Evolutionary conservation across 2,113 vertebrate species (phyloP), one percentile per base, ranked within the genome.

Genomic region (Cyphomyrus discorhynchus): DNA sequence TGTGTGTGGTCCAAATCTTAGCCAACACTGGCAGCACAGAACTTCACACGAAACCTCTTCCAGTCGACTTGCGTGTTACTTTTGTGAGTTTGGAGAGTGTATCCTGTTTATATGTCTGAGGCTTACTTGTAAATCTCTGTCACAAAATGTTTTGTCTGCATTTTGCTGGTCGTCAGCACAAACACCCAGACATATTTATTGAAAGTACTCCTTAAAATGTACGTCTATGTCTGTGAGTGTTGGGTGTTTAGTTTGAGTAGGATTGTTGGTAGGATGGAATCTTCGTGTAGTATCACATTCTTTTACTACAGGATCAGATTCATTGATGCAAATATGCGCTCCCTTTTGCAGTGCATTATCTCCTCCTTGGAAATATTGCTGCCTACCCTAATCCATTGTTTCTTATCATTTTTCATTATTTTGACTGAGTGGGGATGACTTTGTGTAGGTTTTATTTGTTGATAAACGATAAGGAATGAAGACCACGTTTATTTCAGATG

Each of bases 61-160:
- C 90, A 91, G 89, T 90, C 91, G 58, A 86, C 56, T 90, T 62
- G 86, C 92, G 80, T 66, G 39, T 88, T 92, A 31, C 45, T 52
- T 74, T 45, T 88, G 66, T 88, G 35, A 1, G n/a, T 87, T 89
- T 90, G 80, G 50, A 89, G 39, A n/a, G 17, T 52, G 19, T 87
- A 89, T 91, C 90, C 91, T 92, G 90, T 92, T 91, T 90, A 92
- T 62, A 45, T 24, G 90, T 80, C 89, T 89, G 52, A 86, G 80
- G 62, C 56, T 87, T 19, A 19, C 42, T 49, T 87, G 82, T 80
- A 83, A 90, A 89, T 66, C 9, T 19, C 19, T n/a, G 45, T 24
- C 52, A 21, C 53, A 45, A 87, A 83, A 87, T 89, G 86, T 89
- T 90, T 87, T 80, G 83, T 91, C 27, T 89, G 35, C 17, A 13